Evolutionary conservation across 1,140 invertebrate genomes (phyloP).

Genomic region (Drosophila littoralis): DNA sequence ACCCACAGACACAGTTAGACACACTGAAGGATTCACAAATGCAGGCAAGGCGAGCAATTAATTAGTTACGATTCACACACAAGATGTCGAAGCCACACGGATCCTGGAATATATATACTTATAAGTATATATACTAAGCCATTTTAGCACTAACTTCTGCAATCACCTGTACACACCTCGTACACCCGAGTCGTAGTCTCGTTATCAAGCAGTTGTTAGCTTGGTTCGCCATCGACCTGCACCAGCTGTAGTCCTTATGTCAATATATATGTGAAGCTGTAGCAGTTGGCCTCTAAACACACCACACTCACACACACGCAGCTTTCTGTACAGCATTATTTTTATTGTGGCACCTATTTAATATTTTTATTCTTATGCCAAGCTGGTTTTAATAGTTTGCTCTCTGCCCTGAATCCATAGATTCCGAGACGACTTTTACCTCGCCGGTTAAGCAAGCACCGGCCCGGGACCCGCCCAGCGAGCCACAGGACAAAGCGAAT

Average conservation of each 20-base stretch:
- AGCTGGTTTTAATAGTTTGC: conserved; percentile 14
- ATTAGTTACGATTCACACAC: conserved; percentile 34
- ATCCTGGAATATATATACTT: background rate
- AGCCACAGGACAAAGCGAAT: conserved; percentile 36
- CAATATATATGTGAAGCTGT: conserved; percentile 50
- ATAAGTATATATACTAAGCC: background rate
- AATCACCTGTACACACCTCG: background rate
- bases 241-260: conserved; percentile 17
- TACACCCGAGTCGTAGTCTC: conserved; percentile 15
- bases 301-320: conserved; percentile 24
- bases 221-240: conserved; percentile 10
- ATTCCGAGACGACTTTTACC: conserved; percentile 83
- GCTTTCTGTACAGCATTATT: conserved; percentile 64
- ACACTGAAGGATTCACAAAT: conserved; percentile 31
- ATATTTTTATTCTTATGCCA: background rate
- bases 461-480: conserved; percentile 17
- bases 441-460: conserved; percentile 64
- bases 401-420: conserved; percentile 38
- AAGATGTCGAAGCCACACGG: conserved; percentile 1
- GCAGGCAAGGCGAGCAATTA: conserved; percentile 47
- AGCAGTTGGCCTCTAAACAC: conserved; percentile 47
- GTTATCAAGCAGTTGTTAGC: conserved; percentile 7
- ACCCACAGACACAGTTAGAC: conserved; percentile 57
- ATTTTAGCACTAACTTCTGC: background rate
- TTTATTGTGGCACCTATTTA: conserved; percentile 21